phyloP scores from a whole-genome alignment of 2,113 vertebrate species.

The Copsychus sechellarum region DNA sequence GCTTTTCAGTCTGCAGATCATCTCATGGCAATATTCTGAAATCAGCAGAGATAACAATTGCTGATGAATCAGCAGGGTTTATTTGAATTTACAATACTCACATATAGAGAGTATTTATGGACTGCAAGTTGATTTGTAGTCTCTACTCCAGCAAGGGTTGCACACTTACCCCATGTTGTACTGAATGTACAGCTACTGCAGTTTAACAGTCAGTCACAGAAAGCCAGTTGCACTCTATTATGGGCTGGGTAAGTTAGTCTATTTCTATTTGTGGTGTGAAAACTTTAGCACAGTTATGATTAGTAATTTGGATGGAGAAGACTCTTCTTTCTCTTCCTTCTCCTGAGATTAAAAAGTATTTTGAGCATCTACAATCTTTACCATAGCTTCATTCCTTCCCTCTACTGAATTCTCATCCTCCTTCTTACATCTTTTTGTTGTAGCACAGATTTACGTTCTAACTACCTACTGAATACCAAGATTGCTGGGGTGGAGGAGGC shows the following conservation, averaged over 20 bases:
- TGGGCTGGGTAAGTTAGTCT: background rate
- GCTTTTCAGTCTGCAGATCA: background rate
- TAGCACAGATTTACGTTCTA: slow-evolving; percentile 93
- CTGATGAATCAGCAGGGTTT: background rate
- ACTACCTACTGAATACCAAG: slow-evolving; percentile 92
- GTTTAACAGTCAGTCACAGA: background rate
- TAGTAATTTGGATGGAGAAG: background rate
- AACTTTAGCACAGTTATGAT: background rate
- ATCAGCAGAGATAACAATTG: background rate
- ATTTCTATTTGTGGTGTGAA: background rate
- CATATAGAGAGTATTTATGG: background rate
- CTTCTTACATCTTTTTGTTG: background rate
- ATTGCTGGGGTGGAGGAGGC: slow-evolving; percentile 93
- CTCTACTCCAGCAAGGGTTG: background rate
- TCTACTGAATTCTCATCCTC: background rate
- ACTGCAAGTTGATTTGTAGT: background rate
- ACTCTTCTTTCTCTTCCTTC: background rate
- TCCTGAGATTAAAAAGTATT: background rate
- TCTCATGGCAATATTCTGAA: background rate
- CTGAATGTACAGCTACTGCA: background rate
- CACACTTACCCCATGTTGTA: background rate
- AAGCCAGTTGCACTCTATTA: background rate
- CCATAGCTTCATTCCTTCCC: background rate
- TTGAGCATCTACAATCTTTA: background rate
- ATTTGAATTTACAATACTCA: background rate